Conservation (phyloP, 2,797 vertebrate genomes). For the Echiichthys vipera region DNA sequence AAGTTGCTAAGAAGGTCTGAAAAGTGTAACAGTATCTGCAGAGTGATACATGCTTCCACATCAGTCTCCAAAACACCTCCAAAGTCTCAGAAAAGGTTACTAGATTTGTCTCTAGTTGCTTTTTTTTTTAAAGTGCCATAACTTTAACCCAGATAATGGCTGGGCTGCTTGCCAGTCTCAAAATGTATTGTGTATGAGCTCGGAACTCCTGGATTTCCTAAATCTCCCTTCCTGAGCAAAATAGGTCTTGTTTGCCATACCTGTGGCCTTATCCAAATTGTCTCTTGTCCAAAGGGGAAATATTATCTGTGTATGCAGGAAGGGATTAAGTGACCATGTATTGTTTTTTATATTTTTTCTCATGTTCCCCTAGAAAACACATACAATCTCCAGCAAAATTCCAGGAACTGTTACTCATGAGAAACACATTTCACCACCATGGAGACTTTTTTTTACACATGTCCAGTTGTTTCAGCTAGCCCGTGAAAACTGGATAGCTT, state of each 20-base stretch:
- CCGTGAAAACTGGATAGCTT: not conserved
- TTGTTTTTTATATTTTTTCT: slow-evolving; percentile 65
- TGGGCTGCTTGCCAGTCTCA: slow-evolving; percentile 44
- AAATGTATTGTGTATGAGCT: slow-evolving; percentile 29
- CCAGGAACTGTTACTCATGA: slow-evolving; percentile 49
- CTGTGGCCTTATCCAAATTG: not conserved
- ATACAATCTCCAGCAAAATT: slow-evolving; percentile 46
- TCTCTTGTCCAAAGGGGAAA: slow-evolving; percentile 28
- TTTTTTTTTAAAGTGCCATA: slow-evolving; percentile 5
- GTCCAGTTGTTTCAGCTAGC: not conserved
- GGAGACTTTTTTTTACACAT: slow-evolving; percentile 18
- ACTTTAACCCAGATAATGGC: slow-evolving; percentile 24
- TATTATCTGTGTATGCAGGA: slow-evolving; percentile 55
- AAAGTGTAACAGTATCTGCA: too few relatives aligned
- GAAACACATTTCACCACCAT: slow-evolving; percentile 26
- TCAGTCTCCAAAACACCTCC: too few relatives aligned
- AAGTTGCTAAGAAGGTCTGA: too few relatives aligned
- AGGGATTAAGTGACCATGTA: slow-evolving; percentile 45
- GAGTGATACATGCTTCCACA: too few relatives aligned
- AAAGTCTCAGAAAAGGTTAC: too few relatives aligned
- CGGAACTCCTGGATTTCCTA: slow-evolving; percentile 46
- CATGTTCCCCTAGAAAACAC: slow-evolving; percentile 35
- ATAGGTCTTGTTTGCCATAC: slow-evolving; percentile 26
- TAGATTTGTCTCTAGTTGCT: too few relatives aligned
- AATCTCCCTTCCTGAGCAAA: slow-evolving; percentile 52